Percentiles rank a stretch among this genome's conserved stretches.
Evolutionary conservation across 1,140 invertebrate species (phyloP).

Genomic region (Drosophila orena): DNA sequence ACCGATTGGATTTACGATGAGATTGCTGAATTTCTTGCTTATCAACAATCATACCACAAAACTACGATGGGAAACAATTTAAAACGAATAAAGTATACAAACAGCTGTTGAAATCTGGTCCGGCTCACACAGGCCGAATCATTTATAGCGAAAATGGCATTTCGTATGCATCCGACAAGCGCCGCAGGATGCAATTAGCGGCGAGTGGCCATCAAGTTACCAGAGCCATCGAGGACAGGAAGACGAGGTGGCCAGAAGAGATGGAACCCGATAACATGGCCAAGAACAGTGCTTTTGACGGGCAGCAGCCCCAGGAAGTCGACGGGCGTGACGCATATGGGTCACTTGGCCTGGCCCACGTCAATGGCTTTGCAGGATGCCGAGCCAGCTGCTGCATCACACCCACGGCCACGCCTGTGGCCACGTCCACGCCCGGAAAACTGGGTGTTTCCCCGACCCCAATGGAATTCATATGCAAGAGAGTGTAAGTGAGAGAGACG

Average conservation of each 20-base stretch:
- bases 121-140: slow-evolving; percentile 11
- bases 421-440: slow-evolving; percentile 6
- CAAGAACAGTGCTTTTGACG: slow-evolving; percentile 31
- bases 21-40: neutral
- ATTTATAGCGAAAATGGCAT: slow-evolving; percentile 33
- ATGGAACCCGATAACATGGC: slow-evolving; percentile 24
- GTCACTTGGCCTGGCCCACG: slow-evolving; percentile 40
- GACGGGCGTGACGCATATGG: slow-evolving; percentile 38
- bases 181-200: slow-evolving; percentile 63
- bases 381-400: slow-evolving; percentile 8
- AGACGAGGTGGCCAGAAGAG: neutral
- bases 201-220: slow-evolving; percentile 52
- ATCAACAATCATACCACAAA: neutral
- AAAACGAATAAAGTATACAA: slow-evolving; percentile 12
- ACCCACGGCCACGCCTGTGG: neutral
- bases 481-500: neutral
- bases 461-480: neutral
- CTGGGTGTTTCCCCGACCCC: neutral
- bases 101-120: slow-evolving; percentile 35
- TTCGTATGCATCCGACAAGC: slow-evolving; percentile 33
- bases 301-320: slow-evolving; percentile 13
- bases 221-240: slow-evolving; percentile 3
- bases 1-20: too few relatives aligned
- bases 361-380: slow-evolving; percentile 42
- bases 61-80: neutral